phyloP scores from a whole-genome alignment of 2,113 vertebrate species.

The Xenus cinereus region DNA sequence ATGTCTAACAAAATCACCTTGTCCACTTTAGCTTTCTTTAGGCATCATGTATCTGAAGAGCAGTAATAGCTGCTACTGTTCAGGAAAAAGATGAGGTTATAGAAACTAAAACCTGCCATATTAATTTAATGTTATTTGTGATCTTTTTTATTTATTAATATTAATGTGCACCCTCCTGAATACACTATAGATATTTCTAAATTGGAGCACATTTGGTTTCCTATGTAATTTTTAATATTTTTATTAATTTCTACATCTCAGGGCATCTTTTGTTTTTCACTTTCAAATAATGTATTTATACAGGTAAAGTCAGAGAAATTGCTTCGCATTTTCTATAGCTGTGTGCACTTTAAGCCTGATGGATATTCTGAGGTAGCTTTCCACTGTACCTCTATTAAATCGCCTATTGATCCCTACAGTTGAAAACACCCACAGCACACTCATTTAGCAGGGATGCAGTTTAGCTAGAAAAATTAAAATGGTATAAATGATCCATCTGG shows the following conservation, averaged over 20 bases:
- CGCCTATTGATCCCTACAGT: neutral
- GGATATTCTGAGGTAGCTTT: neutral
- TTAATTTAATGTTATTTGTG: neutral
- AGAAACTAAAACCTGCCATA: neutral
- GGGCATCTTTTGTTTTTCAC: neutral
- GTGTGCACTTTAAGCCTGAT: neutral
- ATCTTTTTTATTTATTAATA: neutral
- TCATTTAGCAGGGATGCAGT: neutral
- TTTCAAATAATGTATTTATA: neutral
- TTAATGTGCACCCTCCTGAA: neutral
- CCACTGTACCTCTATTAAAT: neutral
- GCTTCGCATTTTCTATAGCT: neutral
- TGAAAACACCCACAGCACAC: neutral
- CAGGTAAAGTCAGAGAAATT: neutral
- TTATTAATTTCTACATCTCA: neutral
- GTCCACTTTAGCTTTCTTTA: neutral
- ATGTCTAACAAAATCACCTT: neutral
- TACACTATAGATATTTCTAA: neutral
- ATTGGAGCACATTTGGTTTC: neutral
- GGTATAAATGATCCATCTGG: conserved; percentile 39
- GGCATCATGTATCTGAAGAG: neutral
- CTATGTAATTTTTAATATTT: neutral
- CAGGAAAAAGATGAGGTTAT: neutral
- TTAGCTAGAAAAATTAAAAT: conserved; percentile 29
- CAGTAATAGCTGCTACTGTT: neutral